Evolutionary conservation across 2,797 vertebrate species (phyloP), one percentile per base, ranked within the genome.

Genomic region (Decapterus maruadsi): DNA sequence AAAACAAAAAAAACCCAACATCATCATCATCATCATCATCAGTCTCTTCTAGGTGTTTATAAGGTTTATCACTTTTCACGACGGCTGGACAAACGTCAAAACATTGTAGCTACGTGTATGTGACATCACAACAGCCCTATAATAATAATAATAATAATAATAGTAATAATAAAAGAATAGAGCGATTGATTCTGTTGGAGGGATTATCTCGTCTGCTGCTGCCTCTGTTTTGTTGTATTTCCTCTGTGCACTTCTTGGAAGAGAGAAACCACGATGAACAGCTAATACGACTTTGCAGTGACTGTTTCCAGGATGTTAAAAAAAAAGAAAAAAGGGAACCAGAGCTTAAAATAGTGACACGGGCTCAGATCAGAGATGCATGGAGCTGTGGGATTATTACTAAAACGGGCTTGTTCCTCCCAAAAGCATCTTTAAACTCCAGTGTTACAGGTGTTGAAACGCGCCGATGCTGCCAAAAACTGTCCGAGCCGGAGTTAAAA

Each of bases 271-370:
- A 60, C 54, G 51, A 77, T 58, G 51, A 55, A 8, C 43, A 59
- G 60, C 38, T 43, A 60, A 75, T 19, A 29, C 65, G 56, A 72
- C 75, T 56, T 20, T 54, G 46, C 74, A 66, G 73, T 38, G 54
- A 57, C 72, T 72, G 43, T 80, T 74, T 74, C 66, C 53, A 74
- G 70, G 51, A 69, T 70, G 63, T 48, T 34, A 34, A 34, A 5
- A 34, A 34, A 34, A 34, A 4, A 34, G 6, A 34, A 48, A 82
- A 81, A 87, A 79, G 60, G 43, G 54, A 81, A 62, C 34, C 3
- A 10, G 26, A 57, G 73, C 75, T 81, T 73, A 62, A 82, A 87
- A 86, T 72, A 82, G 55, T 68, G 70, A 78, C 78, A 57, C 43
- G 31, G 68, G 26, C 26, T 26, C 26, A 4, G 9, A 62, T 31